These are phyloP conservation scores for Saccopteryx bilineata DNA, from an alignment of 2,113 vertebrate species.

Conservation along the genomic window DNA sequence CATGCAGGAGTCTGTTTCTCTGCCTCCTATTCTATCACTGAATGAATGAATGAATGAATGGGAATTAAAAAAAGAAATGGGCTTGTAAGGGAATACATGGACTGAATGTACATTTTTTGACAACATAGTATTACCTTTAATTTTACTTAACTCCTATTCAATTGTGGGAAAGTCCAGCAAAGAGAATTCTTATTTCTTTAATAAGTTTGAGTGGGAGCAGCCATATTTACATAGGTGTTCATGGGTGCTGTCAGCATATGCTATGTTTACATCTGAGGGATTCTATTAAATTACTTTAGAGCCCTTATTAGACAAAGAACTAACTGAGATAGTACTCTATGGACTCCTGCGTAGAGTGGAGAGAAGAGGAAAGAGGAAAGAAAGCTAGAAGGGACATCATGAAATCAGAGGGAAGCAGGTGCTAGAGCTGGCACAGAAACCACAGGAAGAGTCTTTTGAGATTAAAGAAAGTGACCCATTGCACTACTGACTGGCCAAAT, in stretches of 20 bases:
- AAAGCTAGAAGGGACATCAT: not conserved
- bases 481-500: not conserved
- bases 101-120: not conserved
- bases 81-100: not conserved
- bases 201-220: not conserved
- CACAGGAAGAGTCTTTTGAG: not conserved
- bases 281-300: no score
- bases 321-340: not conserved
- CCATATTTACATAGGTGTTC: not conserved
- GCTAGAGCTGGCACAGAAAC: rapidly evolving
- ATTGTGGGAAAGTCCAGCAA: not conserved
- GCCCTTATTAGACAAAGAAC: not conserved
- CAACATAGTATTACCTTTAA: not conserved
- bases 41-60: no score
- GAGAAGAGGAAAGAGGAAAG: not conserved
- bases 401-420: not conserved
- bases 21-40: no score
- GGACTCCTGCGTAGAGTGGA: rapidly evolving
- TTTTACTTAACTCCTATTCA: not conserved
- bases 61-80: not conserved
- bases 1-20: no score
- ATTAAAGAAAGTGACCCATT: not conserved
- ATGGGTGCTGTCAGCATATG: not conserved
- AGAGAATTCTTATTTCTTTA: not conserved
- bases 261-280: not conserved